A percentile compares a stretch with the other conserved stretches of the same genome.
Conservation (phyloP, 2,113 vertebrate species). For the Boleophthalmus pectinirostris region DNA sequence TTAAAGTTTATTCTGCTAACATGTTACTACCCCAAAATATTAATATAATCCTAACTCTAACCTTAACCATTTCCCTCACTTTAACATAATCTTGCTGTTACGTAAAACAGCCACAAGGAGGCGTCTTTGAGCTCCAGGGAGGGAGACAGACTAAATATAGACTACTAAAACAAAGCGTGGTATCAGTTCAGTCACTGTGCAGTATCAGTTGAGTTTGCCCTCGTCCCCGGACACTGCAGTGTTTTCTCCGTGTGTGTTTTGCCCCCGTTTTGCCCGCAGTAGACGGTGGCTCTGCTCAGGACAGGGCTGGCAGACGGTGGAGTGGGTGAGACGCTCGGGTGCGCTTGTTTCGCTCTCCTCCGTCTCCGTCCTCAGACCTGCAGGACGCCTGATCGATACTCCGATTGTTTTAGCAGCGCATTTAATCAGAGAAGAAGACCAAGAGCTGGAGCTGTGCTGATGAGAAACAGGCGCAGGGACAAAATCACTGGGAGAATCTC, state of each 20-base stretch:
- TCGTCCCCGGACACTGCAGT: too few relatives aligned
- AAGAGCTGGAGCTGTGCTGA: neutral
- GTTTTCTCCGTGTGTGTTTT: conserved; percentile 40
- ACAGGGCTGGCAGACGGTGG: conserved; percentile 73
- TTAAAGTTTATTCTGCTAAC: too few relatives aligned
- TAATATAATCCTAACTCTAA: too few relatives aligned
- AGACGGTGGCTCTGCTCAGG: conserved; percentile 57
- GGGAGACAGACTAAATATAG: too few relatives aligned
- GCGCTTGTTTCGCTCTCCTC: conserved; percentile 43
- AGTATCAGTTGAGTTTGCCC: too few relatives aligned
- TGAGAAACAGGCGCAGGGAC: neutral
- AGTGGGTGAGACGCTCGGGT: conserved; percentile 14
- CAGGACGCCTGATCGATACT: conserved; percentile 55
- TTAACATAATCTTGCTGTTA: too few relatives aligned
- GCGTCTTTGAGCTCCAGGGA: too few relatives aligned
- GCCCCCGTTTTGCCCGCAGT: conserved; percentile 60
- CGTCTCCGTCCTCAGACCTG: conserved; percentile 28
- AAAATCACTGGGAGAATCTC: neutral
- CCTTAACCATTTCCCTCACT: too few relatives aligned
- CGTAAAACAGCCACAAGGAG: too few relatives aligned
- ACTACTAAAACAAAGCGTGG: too few relatives aligned
- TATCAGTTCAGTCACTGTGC: too few relatives aligned
- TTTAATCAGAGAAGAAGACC: conserved; percentile 29
- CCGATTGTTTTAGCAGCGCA: conserved; percentile 39
- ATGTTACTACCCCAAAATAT: too few relatives aligned